These are phyloP conservation scores for Meloidogyne exigua DNA, from an alignment of 1,140 invertebrate genomes.

Conservation along the genomic window DNA sequence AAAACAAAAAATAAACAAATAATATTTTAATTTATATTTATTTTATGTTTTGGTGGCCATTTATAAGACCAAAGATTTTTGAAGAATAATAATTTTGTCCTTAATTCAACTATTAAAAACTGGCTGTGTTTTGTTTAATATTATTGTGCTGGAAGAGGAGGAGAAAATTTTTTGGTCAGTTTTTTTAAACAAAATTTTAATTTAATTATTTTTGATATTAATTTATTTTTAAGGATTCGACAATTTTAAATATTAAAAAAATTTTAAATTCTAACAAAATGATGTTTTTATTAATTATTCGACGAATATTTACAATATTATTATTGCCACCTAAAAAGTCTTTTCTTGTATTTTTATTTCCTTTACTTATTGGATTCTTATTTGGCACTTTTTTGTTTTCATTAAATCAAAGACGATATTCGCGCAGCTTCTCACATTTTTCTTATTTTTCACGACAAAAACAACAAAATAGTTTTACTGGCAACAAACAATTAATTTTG, in stretches of 20 bases:
- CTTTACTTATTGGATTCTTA: not conserved
- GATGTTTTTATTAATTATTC: not conserved
- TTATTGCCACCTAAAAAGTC: not conserved
- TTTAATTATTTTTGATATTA: not conserved
- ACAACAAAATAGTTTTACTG: slow-evolving; percentile 3
- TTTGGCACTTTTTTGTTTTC: not conserved
- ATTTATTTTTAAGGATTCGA: not conserved
- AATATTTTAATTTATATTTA: not conserved
- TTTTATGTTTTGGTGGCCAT: not conserved
- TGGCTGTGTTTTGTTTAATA: not conserved
- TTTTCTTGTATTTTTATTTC: slow-evolving; percentile 5
- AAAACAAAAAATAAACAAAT: not conserved
- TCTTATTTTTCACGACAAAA: not conserved
- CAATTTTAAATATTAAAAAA: too few relatives aligned
- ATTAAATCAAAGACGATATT: not conserved
- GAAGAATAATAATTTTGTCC: not conserved
- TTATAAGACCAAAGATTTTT: not conserved
- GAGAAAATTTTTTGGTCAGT: not conserved
- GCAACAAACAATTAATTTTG: slow-evolving; percentile 8
- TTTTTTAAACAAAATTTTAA: too few relatives aligned
- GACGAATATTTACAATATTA: not conserved
- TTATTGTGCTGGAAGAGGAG: slow-evolving; percentile 4
- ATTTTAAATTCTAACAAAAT: not conserved
- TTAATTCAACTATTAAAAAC: not conserved
- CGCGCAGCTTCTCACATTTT: not conserved